Conservation (phyloP, 1,140 invertebrate species). For the Physella acuta region DNA sequence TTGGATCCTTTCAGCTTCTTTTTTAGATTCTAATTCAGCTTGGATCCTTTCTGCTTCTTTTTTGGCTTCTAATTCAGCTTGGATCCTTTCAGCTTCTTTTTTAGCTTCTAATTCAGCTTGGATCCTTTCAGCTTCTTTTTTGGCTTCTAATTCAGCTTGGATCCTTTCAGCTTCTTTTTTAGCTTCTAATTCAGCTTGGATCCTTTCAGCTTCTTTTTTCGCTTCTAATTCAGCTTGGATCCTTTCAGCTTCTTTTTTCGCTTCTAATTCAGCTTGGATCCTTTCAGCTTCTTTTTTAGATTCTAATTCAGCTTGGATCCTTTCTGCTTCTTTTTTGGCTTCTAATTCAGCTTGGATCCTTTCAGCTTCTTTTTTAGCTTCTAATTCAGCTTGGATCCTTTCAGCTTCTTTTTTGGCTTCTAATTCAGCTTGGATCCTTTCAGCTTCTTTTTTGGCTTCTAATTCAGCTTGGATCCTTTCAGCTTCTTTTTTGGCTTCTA, state of each 20-base stretch:
- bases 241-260: background rate
- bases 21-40: background rate
- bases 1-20: background rate
- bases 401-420: background rate
- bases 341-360: background rate
- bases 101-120: too few species aligned
- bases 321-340: background rate
- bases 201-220: background rate
- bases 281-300: background rate
- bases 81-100: constrained; percentile 5
- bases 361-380: constrained; percentile 3
- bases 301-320: background rate
- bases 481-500: background rate
- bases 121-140: background rate
- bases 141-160: background rate
- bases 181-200: background rate
- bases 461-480: background rate
- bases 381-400: background rate
- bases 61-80: constrained; percentile 9
- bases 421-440: background rate
- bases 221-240: background rate
- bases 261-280: background rate
- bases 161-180: background rate
- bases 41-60: background rate
- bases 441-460: background rate